Base-by-base conservation (phyloP, 2,797 vertebrate genomes). In the Schizothorax lantsangensis region DNA sequence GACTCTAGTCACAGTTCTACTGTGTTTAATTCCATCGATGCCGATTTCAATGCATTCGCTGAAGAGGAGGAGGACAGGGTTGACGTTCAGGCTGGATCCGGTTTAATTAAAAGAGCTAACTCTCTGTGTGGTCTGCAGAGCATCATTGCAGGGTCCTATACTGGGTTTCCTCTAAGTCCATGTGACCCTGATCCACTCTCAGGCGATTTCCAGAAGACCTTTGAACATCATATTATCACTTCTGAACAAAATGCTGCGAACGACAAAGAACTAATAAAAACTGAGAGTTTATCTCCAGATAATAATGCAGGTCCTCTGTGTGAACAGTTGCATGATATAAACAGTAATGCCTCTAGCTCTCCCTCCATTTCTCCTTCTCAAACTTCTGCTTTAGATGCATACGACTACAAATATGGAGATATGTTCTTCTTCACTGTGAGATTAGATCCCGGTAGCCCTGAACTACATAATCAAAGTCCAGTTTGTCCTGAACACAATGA, bases 371-470 rank as follows among this genome's bases (percentile, higher is more conserved):
- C 62, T 79, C 68, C 45, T 66, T 45, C 81, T 30, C 82, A 88
- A n/a, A 11, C 69, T 15, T 4, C 75, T 38, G 75, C 86, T 30
- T 57, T 52, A 45, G 88, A 90, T 15, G 66, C 57, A 38, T 87
- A 87, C 33, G 87, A 89, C 71, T 89, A 88, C 49, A 90, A 88
- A 84, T 90, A 88, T 79, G 90, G 90, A 74, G 90, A 90, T 68
- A 90, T 90, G 82, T 90, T 79, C 85, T 90, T 90, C 74, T 90
- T 90, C 59, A 90, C 90, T 26, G 88, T 90, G 12, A 84, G 88
- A 40, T 71, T 90, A 81, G 90, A 90, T 62, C 90, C 90, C 21
- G 85, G 90, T 30, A 90, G 90, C 77, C 88, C 90, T 40, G 90
- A 86, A 38, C 15, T 86, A 66, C 43, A 66, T 15, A 86, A 84